These are phyloP conservation scores for Achroia grisella DNA, from an alignment of 1,140 invertebrate genomes.

Conservation along the genomic window DNA sequence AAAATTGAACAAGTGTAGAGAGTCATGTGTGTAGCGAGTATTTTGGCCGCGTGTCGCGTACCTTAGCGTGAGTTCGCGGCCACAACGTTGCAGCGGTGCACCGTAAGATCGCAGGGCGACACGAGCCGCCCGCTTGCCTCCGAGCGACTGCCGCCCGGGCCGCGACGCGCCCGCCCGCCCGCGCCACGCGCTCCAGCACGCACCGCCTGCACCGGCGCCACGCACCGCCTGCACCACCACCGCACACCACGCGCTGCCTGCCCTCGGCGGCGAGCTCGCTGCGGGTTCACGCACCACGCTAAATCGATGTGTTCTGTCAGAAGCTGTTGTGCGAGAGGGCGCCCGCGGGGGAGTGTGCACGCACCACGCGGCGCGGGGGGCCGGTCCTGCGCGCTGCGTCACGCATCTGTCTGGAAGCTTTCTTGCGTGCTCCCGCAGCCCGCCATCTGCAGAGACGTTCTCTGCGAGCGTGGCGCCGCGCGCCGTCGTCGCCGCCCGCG, in stretches of 20 bases:
- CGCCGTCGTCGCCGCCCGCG: constrained; percentile 15
- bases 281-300: constrained; percentile 51
- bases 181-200: constrained; percentile 21
- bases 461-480: too few relatives aligned
- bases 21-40: constrained; percentile 23
- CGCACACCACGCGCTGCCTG: constrained; percentile 12
- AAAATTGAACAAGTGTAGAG: constrained; percentile 39
- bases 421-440: constrained; percentile 58
- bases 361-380: constrained; percentile 48
- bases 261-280: constrained; percentile 26
- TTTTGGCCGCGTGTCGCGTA: constrained; percentile 26
- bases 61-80: constrained; percentile 39
- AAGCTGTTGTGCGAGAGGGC: constrained; percentile 26
- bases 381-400: constrained; percentile 67
- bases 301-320: constrained; percentile 59
- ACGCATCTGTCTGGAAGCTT: constrained; percentile 59
- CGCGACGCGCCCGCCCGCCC: constrained; percentile 33
- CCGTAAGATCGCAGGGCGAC: constrained; percentile 36
- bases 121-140: constrained; percentile 49
- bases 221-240: constrained; percentile 22
- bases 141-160: constrained; percentile 63
- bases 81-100: constrained; percentile 38
- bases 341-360: constrained; percentile 35
- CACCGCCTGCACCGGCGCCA: constrained; percentile 39
- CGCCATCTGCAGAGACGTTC: constrained; percentile 56